phyloP scores from a whole-genome alignment of 2,797 vertebrate genomes.

The Trachops cirrhosus region DNA sequence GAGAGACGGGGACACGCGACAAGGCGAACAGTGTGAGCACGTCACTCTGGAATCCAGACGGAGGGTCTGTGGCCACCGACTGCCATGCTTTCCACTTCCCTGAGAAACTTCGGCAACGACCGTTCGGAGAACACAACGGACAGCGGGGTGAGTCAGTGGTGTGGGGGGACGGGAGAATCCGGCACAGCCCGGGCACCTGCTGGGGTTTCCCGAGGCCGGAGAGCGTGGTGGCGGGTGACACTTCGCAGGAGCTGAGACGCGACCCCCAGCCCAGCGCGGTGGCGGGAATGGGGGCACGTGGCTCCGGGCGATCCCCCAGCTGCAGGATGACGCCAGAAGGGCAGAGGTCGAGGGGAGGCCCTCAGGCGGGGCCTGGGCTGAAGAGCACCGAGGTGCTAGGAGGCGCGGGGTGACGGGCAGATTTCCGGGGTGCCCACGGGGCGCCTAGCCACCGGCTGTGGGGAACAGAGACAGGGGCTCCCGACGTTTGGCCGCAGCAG shows the following conservation, averaged over 20 bases:
- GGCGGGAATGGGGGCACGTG: too few species aligned
- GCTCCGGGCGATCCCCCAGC: neutral
- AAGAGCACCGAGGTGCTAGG: accelerated
- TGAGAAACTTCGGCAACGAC: neutral
- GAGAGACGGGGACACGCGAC: accelerated
- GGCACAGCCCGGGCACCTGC: accelerated
- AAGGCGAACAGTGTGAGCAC: accelerated
- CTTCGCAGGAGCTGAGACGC: neutral
- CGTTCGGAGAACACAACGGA: neutral
- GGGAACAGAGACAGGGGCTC: neutral
- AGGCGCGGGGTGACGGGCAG: accelerated
- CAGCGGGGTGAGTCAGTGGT: neutral
- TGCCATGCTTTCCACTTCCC: neutral
- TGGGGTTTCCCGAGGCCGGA: neutral
- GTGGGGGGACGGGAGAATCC: neutral
- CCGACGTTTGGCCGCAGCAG: neutral
- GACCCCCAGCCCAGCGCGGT: too few species aligned
- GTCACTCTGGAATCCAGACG: neutral
- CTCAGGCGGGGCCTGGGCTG: neutral
- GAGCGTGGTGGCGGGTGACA: accelerated
- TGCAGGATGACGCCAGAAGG: accelerated
- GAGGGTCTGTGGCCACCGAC: accelerated
- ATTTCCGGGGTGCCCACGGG: accelerated
- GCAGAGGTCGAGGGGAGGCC: neutral
- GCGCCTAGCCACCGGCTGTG: neutral